Evolutionary conservation across 2,888 invertebrate genomes (phyloP), one percentile per base, ranked within the genome.

Genomic region (Lepidonotus clava): DNA sequence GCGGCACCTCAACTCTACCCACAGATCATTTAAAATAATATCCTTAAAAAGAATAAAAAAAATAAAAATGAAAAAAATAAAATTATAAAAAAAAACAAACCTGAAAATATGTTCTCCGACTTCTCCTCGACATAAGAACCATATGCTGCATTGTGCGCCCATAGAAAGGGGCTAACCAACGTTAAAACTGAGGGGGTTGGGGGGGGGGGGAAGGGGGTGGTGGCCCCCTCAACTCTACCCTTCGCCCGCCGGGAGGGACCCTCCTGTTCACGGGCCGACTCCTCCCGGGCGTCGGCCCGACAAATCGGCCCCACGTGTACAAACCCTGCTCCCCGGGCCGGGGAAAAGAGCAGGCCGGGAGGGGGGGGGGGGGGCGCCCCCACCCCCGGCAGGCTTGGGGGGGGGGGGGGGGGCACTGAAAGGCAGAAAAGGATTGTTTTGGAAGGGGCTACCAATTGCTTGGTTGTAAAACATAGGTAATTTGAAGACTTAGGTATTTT

Each of bases 201-300:
- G 21, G 51, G 51, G 11, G 51, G 11, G 51, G 51, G 21, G 51
- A 51, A 51, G 21, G 51, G 21, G 51, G 21, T 11, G 51, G 51
- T 51, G 51, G 51, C 21, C 51, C 21, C 21, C 36, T 34, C 67
- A 34, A 67, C 36, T 28, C 67, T 67, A 67, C 67, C 32, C 53
- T 53, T 53, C 53, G 14, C 67, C 18, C 24, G 67, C 18, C 67
- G 67, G 67, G 67, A 18, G 36, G 67, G n/a, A 32, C 67, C 36
- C 67, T 32, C 24, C 36, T 18, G 18, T 67, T 67, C 67, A 67
- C 36, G 67, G 24, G 36, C 67, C 67, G 67, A 67, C 67, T 67
- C 67, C 67, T 67, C 36, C 24, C n/a, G 18, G n/a, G 67, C 67
- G 67, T 67, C 28, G 67, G 28, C 67, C 28, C 67, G 67, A 67